Evolutionary conservation across 2,888 invertebrate genomes (phyloP), one percentile per base, ranked within the genome.

Genomic region (Meliscaeva auricollis): DNA sequence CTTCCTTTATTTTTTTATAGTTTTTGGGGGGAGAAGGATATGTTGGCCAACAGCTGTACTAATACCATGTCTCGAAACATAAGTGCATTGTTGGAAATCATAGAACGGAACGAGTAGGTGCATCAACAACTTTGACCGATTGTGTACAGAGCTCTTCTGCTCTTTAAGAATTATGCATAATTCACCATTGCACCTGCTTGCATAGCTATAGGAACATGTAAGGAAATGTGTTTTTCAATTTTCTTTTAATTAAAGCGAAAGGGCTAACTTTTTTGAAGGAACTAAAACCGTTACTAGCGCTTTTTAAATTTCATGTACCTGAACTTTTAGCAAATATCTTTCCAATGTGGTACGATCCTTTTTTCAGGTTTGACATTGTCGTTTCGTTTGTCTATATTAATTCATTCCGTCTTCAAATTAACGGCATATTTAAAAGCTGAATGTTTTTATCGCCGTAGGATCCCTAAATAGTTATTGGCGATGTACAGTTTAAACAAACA

Each of bases 31-130:
- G 54, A 46, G 20, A 60, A 38, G 56, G 35, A 79, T 81, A 66
- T 41, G 54, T 32, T 22, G 50, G 17, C 13, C 20, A 58, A 75
- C 84, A 84, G 84, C 84, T 84, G 84, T 80, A 66, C 75, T 84
- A 84, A 84, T 84, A 80, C 54, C 64, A 64, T 15, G n/a, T 30
- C 26, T 41, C 56, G n/a, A 69, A 32, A 32, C 54, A 77, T 68
- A 11, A 58, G 66, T 62, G 46, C 41, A 41, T 58, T 69, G 79
- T 20, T 9, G 66, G 58, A 58, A 84, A 52, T 80, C 84, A 80
- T 68, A 72, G 64, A 84, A 76, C 84, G 84, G 84, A 84, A 84
- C 79, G 84, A 79, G 66, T 80, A 69, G 50, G 79, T 74, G 69
- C 83, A 78, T 79, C 79, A 66, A 30, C 69, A 54, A 48, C 20